Base-by-base conservation (phyloP, 2,888 invertebrate genomes). In the Teinopalpus imperialis region DNA sequence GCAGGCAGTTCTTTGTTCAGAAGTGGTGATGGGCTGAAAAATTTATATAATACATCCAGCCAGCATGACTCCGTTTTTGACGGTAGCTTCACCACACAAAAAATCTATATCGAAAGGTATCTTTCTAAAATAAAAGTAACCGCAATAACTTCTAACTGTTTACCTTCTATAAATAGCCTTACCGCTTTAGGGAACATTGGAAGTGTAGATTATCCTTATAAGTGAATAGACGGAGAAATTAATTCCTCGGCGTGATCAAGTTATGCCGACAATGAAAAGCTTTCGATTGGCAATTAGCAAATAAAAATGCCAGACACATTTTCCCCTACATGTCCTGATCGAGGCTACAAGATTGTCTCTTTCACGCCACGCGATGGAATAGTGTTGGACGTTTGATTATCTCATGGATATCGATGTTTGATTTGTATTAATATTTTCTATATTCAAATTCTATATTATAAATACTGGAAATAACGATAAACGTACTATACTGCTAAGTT, bases 251-350 rank as follows among this genome's bases (percentile, higher is more conserved):
- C 27, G 27, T 40, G 39, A 29, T 32, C 24, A 44, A 16, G 39
- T 1, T 6, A 40, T 21, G 18, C 27, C 9, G 6, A 21, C 10
- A 10, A 47, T 13, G 29, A 20, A 30, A 9, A 16, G 39, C 46
- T 50, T 40, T 43, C 46, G 37, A 43, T 46, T 27, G 9, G 32
- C 46, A 46, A 50, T 50, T 43, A 50, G 32, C 46, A 43, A 50
- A 50, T 40, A 43, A 46, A 46, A 34, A 50, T 50, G 21, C 49
- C 46, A 20, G 31, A 45, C 42, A 37, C n/a, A 24, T 18, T 39
- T 34, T 26, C 2, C 49, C 43, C n/a, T 50, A 50, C 36, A 43
- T 21, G 43, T 43, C 24, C 18, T 27, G 27, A 43, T 27, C 21
- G 5, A 7, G 21, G 10, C 30, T 18, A 27, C 21, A 16, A n/a